Conservation (phyloP, 2,888 invertebrate species). For the Thecophora atra region DNA sequence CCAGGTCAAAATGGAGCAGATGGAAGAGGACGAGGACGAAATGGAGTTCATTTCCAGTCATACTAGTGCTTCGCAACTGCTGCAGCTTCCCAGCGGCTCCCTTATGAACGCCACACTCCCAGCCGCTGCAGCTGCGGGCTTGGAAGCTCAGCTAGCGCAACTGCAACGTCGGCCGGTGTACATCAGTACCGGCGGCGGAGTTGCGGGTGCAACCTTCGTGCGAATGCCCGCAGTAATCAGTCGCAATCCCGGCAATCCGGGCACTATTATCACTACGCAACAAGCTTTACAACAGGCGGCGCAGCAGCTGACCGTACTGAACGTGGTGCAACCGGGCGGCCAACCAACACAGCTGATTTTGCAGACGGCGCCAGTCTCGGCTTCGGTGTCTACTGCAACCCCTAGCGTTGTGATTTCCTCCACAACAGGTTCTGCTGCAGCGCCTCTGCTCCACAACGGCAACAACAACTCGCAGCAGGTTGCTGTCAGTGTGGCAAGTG, state of each 20-base stretch:
- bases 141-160: constrained; percentile 51
- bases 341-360: constrained; percentile 56
- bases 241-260: constrained; percentile 49
- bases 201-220: constrained; percentile 57
- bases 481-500: constrained; percentile 24
- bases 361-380: constrained; percentile 49
- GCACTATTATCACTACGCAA: constrained; percentile 51
- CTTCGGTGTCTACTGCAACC: background rate
- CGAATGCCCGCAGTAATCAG: constrained; percentile 60
- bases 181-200: constrained; percentile 56
- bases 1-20: constrained; percentile 55
- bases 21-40: constrained; percentile 47
- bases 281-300: constrained; percentile 52
- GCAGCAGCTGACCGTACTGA: constrained; percentile 36
- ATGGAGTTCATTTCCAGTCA: constrained; percentile 15
- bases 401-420: constrained; percentile 18
- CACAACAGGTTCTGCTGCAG: constrained; percentile 27
- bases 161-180: constrained; percentile 61
- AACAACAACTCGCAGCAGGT: constrained; percentile 25
- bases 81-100: constrained; percentile 55
- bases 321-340: constrained; percentile 40
- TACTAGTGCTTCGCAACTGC: constrained; percentile 52
- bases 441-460: constrained; percentile 33
- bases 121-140: constrained; percentile 28
- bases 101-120: constrained; percentile 53